Conservation (phyloP, 2,888 invertebrate species). For the Clunio marinus region DNA sequence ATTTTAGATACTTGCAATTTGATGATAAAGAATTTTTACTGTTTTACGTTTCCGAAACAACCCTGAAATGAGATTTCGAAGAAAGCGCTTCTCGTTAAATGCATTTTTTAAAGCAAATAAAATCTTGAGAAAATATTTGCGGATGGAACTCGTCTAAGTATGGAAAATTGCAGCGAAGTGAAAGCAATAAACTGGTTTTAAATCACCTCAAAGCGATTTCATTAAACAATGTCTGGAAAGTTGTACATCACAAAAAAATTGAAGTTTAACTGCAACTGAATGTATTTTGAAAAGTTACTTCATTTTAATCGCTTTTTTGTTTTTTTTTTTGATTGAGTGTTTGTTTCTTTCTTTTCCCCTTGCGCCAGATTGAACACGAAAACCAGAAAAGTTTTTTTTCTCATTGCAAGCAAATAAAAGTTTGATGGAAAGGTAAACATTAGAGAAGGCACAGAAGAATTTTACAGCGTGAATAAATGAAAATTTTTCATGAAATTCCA, state of each 20-base stretch:
- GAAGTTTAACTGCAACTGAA: background rate
- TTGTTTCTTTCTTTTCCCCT: no score
- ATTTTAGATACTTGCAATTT: background rate
- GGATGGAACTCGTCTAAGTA: no score
- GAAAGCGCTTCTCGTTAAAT: background rate
- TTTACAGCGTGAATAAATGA: no score
- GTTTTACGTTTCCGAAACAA: background rate
- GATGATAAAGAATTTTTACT: background rate
- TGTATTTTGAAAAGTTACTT: background rate
- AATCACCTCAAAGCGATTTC: background rate
- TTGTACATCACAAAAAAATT: no score
- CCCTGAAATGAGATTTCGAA: background rate
- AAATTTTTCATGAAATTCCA: no score
- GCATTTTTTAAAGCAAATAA: background rate
- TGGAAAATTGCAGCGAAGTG: background rate
- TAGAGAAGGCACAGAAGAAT: no score
- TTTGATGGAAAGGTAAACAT: no score
- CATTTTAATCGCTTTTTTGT: no score
- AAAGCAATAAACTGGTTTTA: background rate
- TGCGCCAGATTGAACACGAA: no score
- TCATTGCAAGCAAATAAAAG: no score
- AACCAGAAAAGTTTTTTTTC: no score
- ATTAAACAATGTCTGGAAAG: constrained; percentile 18
- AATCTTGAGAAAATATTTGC: background rate
- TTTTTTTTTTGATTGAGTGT: no score